Conservation (phyloP, 2,888 invertebrate genomes). For the Strigamia transsilvanica region DNA sequence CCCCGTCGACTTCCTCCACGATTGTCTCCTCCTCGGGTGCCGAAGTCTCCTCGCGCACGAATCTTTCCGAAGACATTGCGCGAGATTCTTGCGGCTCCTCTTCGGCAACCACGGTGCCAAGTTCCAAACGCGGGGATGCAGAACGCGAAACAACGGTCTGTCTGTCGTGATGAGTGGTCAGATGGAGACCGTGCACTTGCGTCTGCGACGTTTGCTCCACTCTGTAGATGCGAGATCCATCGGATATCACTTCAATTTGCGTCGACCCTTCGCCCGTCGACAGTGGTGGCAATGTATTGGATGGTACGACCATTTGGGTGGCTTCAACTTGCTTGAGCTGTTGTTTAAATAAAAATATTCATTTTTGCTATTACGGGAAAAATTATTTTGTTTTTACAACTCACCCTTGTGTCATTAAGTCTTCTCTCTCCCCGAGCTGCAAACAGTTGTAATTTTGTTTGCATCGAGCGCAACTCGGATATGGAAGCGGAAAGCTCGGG, state of each 20-base stretch:
- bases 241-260: not conserved
- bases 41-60: slow-evolving; percentile 51
- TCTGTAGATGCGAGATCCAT: slow-evolving; percentile 26
- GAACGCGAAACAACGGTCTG: not conserved
- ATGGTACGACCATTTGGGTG: too few relatives aligned
- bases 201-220: slow-evolving; percentile 25
- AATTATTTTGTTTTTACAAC: not conserved
- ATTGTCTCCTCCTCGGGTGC: slow-evolving; percentile 52
- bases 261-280: not conserved
- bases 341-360: too few relatives aligned
- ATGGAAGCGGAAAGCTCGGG: not conserved
- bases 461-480: not conserved
- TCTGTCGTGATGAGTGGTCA: not conserved
- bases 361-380: too few relatives aligned
- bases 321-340: too few relatives aligned
- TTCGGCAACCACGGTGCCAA: not conserved
- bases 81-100: slow-evolving; percentile 15
- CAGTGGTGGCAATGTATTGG: not conserved
- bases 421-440: not conserved
- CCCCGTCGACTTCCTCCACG: slow-evolving; percentile 53
- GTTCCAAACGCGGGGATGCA: not conserved
- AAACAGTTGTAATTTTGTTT: slow-evolving; percentile 13
- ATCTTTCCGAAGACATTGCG: slow-evolving; percentile 48
- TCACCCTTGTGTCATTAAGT: not conserved
- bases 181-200: not conserved